These are phyloP conservation scores for Bucorvus abyssinicus DNA, from an alignment of 2,797 vertebrate genomes.

Conservation along the genomic window DNA sequence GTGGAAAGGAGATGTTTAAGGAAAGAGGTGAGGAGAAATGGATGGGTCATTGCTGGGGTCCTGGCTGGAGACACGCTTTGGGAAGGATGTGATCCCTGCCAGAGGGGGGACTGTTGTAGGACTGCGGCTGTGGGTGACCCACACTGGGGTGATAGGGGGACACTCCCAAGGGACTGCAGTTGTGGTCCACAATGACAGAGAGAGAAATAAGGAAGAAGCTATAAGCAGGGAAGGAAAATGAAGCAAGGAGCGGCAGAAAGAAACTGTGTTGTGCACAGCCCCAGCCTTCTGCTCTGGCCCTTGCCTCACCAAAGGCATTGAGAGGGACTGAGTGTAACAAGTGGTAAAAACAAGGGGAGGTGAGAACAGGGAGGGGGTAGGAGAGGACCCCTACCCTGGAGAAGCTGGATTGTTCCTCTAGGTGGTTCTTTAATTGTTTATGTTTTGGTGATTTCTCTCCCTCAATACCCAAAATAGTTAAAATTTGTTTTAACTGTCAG, in stretches of 20 bases:
- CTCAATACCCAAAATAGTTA: neutral
- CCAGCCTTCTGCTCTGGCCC: neutral
- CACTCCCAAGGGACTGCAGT: neutral
- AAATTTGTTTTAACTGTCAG: neutral
- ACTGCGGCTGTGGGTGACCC: fast-evolving
- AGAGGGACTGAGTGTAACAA: neutral
- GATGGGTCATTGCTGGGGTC: neutral
- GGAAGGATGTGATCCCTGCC: neutral
- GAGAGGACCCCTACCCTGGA: neutral
- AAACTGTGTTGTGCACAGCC: fast-evolving
- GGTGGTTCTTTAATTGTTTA: neutral
- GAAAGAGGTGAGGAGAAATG: neutral
- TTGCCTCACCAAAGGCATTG: neutral
- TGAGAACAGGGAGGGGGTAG: neutral
- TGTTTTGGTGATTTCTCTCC: neutral
- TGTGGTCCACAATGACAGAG: too few species aligned
- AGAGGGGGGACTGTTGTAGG: neutral
- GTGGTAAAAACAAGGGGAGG: neutral
- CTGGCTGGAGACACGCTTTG: neutral
- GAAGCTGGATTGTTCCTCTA: neutral
- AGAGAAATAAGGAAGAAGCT: neutral
- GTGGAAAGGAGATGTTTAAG: neutral
- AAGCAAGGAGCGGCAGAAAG: neutral
- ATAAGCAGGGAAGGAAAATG: neutral
- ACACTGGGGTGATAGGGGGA: neutral